Evolutionary conservation across 2,113 vertebrate genomes (phyloP), one percentile per base, ranked within the genome.

Genomic region (Laticauda laticaudata): DNA sequence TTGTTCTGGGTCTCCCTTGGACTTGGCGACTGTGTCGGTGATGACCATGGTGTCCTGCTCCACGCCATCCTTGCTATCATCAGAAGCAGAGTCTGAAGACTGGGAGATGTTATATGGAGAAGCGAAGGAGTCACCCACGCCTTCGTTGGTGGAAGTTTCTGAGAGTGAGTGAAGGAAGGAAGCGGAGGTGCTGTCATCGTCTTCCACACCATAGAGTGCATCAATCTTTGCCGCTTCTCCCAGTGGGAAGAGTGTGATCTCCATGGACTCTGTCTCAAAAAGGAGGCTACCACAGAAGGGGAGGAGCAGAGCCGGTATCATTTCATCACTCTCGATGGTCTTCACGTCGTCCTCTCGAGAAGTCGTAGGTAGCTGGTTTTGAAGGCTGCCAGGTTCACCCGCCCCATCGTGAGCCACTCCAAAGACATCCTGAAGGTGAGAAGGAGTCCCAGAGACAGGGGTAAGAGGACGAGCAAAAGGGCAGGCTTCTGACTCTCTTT

Each of bases 211-310:
- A 0, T 98, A 98, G 0, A 97, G 97, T 2, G 98, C 98, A 1
- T 97, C 96, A 0, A 97, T 96, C 1, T 97, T 97, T 0, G 94
- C 97, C 0, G 96, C 96, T 0, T 98, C 98, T 3, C 98, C 98
- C 1, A 98, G 97, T 0, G 97, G 96, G 51, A 98, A 98, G 1
- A 98, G 97, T 0, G 97, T 98, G 95, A 99, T 98, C 96, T 99
- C 99, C 97, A 99, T 98, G 0, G 98, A 98, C 91, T 99, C 99
- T 0, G 98, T 99, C 94, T 98, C 98, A 92, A 99, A 99, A 75
- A 99, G 98, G 6, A 99, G 97, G 93, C 98, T 99, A 34, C 99
- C 98, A 11, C 97, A 98, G 94, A 99, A 98, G 2, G 99, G 98
- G 91, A 99, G 97, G 90, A 99, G 97, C 0, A 98, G 97, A 0